These are phyloP conservation scores for Hemichromis elongatus DNA, from an alignment of 2,113 vertebrate species.

Conservation along the genomic window DNA sequence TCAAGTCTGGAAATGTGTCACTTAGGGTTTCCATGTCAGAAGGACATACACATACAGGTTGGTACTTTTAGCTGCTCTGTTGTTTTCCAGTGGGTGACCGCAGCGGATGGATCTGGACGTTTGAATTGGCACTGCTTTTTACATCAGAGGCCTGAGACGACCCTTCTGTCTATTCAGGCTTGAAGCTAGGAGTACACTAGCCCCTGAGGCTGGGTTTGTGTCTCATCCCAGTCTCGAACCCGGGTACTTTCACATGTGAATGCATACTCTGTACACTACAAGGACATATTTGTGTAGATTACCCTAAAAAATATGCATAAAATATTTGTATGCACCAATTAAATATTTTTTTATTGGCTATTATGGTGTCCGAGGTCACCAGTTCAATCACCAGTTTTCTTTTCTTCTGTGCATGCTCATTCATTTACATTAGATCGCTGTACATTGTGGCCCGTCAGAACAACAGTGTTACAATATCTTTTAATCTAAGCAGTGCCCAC, in stretches of 20 bases:
- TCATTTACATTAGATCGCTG: neutral
- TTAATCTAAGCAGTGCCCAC: neutral
- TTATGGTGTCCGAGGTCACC: too few relatives aligned
- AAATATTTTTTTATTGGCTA: neutral
- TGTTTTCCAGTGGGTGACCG: neutral
- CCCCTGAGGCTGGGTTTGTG: neutral
- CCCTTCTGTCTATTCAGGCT: neutral
- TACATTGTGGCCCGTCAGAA: neutral
- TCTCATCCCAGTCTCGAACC: neutral
- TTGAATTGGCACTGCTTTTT: neutral
- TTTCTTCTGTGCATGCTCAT: neutral
- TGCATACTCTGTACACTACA: neutral
- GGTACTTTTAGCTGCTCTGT: neutral
- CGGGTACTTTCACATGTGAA: neutral
- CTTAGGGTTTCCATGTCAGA: neutral
- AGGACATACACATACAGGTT: neutral
- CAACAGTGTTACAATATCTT: neutral
- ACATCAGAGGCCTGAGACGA: neutral
- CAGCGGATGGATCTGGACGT: neutral
- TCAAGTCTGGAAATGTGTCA: neutral
- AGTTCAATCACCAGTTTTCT: neutral
- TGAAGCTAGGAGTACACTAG: neutral
- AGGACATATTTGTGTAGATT: neutral
- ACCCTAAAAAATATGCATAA: neutral
- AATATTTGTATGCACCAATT: neutral